Percentiles rank a stretch among this genome's conserved stretches.
These are phyloP conservation scores for Chrysemys picta DNA, from an alignment of 2,113 vertebrate species.

Conservation along the genomic window DNA sequence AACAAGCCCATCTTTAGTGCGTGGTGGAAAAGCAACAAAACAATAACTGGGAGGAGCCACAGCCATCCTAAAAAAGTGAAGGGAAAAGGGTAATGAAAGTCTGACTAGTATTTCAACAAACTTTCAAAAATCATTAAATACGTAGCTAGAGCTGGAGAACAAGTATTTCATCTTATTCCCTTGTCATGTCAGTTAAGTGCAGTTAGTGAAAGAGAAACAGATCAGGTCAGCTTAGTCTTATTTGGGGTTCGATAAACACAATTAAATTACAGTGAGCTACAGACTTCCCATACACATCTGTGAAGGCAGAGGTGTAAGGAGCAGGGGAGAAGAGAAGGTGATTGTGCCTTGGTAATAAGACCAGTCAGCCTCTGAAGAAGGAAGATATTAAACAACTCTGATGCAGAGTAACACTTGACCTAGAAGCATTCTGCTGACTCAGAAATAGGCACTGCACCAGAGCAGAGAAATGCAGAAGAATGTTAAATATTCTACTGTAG, in stretches of 20 bases:
- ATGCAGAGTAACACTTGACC: not conserved
- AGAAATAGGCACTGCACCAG: not conserved
- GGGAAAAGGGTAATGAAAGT: not conserved
- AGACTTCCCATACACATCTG: not conserved
- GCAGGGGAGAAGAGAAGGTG: not conserved
- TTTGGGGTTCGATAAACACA: not conserved
- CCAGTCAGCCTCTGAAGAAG: not conserved
- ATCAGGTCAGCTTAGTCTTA: not conserved
- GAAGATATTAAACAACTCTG: not conserved
- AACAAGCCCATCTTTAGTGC: slow-evolving; percentile 79
- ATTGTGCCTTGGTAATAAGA: not conserved
- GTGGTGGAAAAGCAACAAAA: slow-evolving; percentile 83
- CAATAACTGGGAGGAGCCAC: slow-evolving; percentile 83
- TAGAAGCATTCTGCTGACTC: slow-evolving; percentile 62
- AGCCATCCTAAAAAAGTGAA: slow-evolving; percentile 78
- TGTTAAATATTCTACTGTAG: slow-evolving; percentile 45
- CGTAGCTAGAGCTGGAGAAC: not conserved
- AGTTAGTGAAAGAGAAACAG: not conserved
- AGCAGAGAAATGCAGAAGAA: slow-evolving; percentile 24
- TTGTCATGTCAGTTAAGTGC: not conserved
- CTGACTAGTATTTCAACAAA: not conserved
- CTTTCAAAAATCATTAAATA: not conserved
- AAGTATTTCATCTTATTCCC: not conserved
- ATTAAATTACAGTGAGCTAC: not conserved
- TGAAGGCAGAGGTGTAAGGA: not conserved